These are phyloP conservation scores for Marisa cornuarietis DNA, from an alignment of 1,140 invertebrate genomes.

Conservation along the genomic window DNA sequence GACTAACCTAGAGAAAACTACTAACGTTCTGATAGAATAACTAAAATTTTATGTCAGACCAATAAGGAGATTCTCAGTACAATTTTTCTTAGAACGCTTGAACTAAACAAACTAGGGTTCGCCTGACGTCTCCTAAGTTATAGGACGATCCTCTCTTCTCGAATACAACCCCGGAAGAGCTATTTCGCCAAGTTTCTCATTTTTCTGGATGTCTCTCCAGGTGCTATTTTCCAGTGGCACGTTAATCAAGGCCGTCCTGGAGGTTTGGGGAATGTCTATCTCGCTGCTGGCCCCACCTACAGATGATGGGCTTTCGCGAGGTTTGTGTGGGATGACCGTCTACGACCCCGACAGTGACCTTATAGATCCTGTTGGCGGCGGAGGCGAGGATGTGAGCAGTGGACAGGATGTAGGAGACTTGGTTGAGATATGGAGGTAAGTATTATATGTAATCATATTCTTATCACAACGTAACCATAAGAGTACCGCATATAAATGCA, in stretches of 20 bases:
- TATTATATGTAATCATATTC: too few species aligned
- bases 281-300: constrained; percentile 16
- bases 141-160: too few species aligned
- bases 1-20: too few species aligned
- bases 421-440: constrained; percentile 25
- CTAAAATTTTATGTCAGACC: too few species aligned
- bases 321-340: constrained; percentile 24
- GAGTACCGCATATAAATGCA: too few species aligned
- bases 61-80: too few species aligned
- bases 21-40: too few species aligned
- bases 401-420: constrained; percentile 10
- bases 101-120: too few species aligned
- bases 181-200: not conserved
- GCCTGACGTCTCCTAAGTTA: too few species aligned
- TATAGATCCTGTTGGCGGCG: constrained; percentile 12
- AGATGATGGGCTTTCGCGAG: constrained; percentile 9
- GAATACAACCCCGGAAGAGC: too few species aligned
- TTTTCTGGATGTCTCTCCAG: not conserved
- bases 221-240: constrained; percentile 25
- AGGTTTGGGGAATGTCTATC: constrained; percentile 28
- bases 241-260: constrained; percentile 19
- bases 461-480: too few species aligned
- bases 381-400: not conserved
- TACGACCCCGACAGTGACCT: constrained; percentile 19
- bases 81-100: accelerated